A percentile compares a stretch with the other conserved stretches of the same genome.
Conservation (phyloP, 2,888 invertebrate genomes). For the Carpatolechia fugitivella region DNA sequence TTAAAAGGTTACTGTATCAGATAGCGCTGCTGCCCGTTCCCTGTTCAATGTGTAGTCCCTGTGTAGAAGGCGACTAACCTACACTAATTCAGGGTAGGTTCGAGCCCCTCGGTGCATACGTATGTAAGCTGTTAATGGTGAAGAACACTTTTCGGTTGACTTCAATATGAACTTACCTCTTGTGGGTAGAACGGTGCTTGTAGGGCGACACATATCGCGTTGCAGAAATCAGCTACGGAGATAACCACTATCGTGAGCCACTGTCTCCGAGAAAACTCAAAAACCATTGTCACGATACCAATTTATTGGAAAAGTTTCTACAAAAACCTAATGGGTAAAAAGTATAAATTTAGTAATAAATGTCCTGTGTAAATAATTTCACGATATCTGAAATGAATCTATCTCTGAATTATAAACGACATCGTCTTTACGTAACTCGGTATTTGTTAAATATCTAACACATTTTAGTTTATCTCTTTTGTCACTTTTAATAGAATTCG, state of each 20-base stretch:
- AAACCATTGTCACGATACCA: constrained; percentile 63
- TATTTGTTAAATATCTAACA: too few relatives aligned
- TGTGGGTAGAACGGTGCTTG: constrained; percentile 93
- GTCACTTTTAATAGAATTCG: too few relatives aligned
- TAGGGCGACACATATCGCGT: constrained; percentile 90
- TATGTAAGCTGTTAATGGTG: too few relatives aligned
- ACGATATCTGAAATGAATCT: background rate
- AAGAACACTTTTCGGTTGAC: too few relatives aligned
- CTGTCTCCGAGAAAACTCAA: constrained; percentile 85
- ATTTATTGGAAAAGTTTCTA: background rate
- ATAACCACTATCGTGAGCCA: constrained; percentile 88
- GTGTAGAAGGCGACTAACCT: too few relatives aligned
- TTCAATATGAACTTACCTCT: constrained; percentile 87
- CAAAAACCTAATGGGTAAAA: background rate
- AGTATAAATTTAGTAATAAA: background rate
- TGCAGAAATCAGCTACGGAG: constrained; percentile 90
- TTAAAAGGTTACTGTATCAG: too few relatives aligned
- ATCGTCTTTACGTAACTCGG: too few relatives aligned
- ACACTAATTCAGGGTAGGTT: too few relatives aligned
- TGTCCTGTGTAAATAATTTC: background rate
- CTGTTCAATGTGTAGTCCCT: too few relatives aligned
- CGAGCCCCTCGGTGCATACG: too few relatives aligned
- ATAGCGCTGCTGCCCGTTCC: too few relatives aligned
- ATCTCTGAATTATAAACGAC: background rate
- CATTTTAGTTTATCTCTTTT: too few relatives aligned